These are phyloP conservation scores for Aplysia californica DNA, from an alignment of 1,140 invertebrate species.

Conservation along the genomic window DNA sequence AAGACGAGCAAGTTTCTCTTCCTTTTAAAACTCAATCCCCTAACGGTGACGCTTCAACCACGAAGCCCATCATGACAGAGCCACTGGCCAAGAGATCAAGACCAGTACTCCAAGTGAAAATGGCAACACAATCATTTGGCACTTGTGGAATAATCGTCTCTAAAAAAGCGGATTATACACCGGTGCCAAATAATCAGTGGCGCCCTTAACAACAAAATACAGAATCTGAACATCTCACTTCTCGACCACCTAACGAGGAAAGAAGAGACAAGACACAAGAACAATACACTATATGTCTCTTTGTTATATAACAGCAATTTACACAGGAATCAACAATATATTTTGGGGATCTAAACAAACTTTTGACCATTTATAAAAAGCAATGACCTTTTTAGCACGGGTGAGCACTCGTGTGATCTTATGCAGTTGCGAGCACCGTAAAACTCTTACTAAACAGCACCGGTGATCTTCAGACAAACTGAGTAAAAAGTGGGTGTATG, in stretches of 20 bases:
- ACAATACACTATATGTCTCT: neutral
- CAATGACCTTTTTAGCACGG: no score
- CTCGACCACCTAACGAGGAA: neutral
- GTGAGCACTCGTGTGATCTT: no score
- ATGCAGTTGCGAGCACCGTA: no score
- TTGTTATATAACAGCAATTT: neutral
- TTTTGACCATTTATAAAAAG: neutral
- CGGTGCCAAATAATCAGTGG: constrained; percentile 34
- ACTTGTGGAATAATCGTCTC: constrained; percentile 34
- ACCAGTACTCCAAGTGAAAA: neutral
- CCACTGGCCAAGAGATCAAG: no score
- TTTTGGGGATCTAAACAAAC: neutral
- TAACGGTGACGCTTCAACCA: no score
- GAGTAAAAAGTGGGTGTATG: no score
- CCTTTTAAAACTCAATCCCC: no score
- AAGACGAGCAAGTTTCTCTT: no score
- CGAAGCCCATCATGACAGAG: no score
- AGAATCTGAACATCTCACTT: neutral
- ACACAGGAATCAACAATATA: neutral
- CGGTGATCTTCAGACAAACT: no score
- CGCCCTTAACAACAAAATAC: constrained; percentile 1
- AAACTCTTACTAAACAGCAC: no score
- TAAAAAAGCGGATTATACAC: constrained; percentile 32
- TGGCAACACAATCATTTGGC: constrained; percentile 37
- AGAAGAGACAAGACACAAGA: neutral